Conservation (phyloP, 23 tunicate species). For the Oikopleura albicans region DNA sequence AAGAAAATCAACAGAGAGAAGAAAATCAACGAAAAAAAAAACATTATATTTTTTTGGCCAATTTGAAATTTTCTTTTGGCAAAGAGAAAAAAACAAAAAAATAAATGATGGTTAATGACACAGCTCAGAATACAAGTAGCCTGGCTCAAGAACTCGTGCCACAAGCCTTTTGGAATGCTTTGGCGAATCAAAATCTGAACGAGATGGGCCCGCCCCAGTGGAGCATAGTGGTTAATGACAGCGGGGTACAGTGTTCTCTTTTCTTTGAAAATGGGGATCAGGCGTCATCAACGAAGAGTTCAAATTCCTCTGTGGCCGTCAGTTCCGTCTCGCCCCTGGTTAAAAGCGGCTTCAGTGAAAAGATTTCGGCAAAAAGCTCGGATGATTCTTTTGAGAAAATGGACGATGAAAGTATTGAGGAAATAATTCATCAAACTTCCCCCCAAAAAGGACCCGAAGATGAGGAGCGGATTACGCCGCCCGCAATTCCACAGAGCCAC, state of each 20-base stretch:
- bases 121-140: too few species aligned
- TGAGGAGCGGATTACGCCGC: background rate
- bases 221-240: background rate
- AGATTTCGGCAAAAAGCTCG: background rate
- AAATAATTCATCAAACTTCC: background rate
- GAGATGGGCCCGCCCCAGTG: slow-evolving; percentile 4
- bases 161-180: slow-evolving; percentile 5
- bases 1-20: too few species aligned
- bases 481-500: background rate
- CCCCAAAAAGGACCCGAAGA: too few species aligned
- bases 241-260: background rate
- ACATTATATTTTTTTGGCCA: too few species aligned
- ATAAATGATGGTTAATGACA: background rate
- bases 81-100: background rate
- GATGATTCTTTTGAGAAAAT: background rate
- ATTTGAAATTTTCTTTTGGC: background rate
- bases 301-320: background rate
- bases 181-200: background rate
- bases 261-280: background rate
- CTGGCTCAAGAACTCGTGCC: background rate
- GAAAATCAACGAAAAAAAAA: too few species aligned
- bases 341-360: background rate
- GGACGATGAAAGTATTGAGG: background rate
- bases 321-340: background rate
- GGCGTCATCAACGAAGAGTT: background rate